These are phyloP conservation scores for Emydura subglobosa DNA, from an alignment of 2,113 vertebrate genomes.

Conservation along the genomic window DNA sequence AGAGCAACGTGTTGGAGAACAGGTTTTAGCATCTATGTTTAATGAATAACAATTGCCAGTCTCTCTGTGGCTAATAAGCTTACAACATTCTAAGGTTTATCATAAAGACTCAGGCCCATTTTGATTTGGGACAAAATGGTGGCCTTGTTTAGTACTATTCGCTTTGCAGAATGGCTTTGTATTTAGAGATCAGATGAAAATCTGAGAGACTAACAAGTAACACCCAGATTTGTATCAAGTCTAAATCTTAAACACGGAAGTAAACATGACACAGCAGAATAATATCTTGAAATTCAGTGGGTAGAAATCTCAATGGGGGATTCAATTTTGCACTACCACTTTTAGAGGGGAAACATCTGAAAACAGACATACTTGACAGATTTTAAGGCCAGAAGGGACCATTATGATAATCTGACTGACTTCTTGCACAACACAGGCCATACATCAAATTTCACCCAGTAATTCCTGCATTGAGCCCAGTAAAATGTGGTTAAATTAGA, in stretches of 20 bases:
- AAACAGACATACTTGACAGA: neutral
- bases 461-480: constrained; percentile 15
- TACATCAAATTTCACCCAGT: constrained; percentile 20
- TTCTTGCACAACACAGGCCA: constrained; percentile 11
- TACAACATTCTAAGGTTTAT: neutral
- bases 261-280: neutral
- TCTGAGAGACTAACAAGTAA: neutral
- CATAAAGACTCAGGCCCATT: neutral
- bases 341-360: constrained; percentile 13
- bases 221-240: neutral
- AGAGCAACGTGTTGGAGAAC: neutral
- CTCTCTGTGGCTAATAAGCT: neutral
- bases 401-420: neutral
- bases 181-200: neutral
- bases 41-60: neutral
- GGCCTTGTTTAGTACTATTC: neutral
- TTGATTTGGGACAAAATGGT: neutral
- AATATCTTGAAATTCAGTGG: neutral
- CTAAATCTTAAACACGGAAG: neutral
- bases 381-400: neutral
- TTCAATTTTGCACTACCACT: rapidly evolving
- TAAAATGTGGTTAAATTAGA: neutral
- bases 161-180: neutral
- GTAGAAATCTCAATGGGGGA: neutral
- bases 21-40: neutral